Base-by-base conservation (phyloP, 2,888 invertebrate species). In the Coelogynopora nodosa region DNA sequence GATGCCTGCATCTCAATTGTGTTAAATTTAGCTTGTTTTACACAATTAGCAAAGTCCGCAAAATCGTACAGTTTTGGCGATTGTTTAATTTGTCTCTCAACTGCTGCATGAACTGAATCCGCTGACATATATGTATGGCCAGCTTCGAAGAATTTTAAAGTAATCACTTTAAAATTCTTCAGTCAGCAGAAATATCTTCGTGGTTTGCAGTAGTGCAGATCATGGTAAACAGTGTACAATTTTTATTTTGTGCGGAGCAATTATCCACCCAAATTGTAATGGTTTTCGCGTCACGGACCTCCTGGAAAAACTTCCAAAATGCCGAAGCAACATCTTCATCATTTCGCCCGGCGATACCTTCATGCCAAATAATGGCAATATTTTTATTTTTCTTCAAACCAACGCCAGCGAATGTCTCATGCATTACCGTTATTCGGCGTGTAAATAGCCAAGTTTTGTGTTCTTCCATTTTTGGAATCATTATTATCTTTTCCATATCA, bases 171-270 rank as follows among this genome's bases (percentile, higher is more conserved):
- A 26, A 74, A 74, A 26, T 74, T 10, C 5, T 74, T n/a, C 18
- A n/a, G 74, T 74, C 74, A 74, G 49, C 86, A 86, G 23, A 88
- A 49, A 31, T 80, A 81, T 81, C 86, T 87, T 74, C 27, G 74
- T 74, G 74, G 74, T 74, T 74, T 74, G 10, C 74, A 74, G 74
- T 26, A 74, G 74, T 74, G 74, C 74, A 74, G 74, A 74, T 74
- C 74, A 74, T 74, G 74, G 18, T 74, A 13, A 74, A 74, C 5
- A 74, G 74, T 74, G 74, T 74, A 10, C 18, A n/a, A 86, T 87
- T 86, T 86, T 86, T 87, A 85, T 88, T 88, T 49, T 88, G 88
- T 5, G 87, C 87, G 0, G 87, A n/a, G 82, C 88, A 88, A 49
- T 88, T 87, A 87, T 88, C 88, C 67, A 88, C 30, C 85, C 86